Evolutionary conservation across 2,888 invertebrate species (phyloP), one percentile per base, ranked within the genome.

Genomic region (Heliconius erato): DNA sequence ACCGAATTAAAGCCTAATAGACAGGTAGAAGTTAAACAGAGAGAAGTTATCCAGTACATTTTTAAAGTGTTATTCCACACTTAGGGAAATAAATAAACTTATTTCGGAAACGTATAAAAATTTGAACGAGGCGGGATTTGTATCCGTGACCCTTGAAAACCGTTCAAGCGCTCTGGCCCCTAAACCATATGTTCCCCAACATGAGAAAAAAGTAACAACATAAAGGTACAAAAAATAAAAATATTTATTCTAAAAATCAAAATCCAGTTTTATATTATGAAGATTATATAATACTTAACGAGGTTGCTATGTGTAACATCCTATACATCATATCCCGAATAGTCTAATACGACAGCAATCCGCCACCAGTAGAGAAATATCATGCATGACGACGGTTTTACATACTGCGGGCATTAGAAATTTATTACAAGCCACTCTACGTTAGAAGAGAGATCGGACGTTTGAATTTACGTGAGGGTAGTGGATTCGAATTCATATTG

Each of bases 291-390:
- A 11, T 40, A 40, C 40, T 40, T 71, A 71, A 71, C 44, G 26
- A 71, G 40, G 71, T 71, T 44, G 44, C n/a, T 44, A 71, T 71
- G 40, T 40, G 26, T 71, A n/a, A n/a, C 71, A 71, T 71, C n/a
- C 44, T 40, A 71, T 71, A 44, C 44, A 71, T 71, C 71, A 71
- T 71, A 35, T 44, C 40, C n/a, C 44, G 71, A 40, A 71, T 71
- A 71, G 71, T 71, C n/a, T 71, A 71, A 71, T 71, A n/a, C 40
- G 71, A 71, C 71, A 71, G 71, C 71, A 71, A 71, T 71, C 71
- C 71, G 71, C 71, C 71, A 40, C 40, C 16, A 44, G 40, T 44
- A 14, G 71, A 71, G 71, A 44, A 71, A 71, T 71, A 71, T 71
- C 44, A 71, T 71, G 71, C n/a, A 44, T 44, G 71, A 44, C 71